Evolutionary conservation across 2,113 vertebrate species (phyloP).

Genomic region (Tachysurus fulvidraco): DNA sequence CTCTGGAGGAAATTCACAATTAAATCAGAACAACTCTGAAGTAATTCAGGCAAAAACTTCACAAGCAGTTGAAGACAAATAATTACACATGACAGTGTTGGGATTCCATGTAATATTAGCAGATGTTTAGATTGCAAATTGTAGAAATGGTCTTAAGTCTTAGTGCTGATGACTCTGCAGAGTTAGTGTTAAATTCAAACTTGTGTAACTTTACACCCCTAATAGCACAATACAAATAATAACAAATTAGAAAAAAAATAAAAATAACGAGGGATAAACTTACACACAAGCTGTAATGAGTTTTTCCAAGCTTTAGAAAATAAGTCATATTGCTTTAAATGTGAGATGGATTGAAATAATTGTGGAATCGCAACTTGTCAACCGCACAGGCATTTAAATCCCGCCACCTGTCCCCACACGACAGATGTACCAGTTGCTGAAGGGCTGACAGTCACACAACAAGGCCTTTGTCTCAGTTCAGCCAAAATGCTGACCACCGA

Average conservation of each 20-base stretch:
- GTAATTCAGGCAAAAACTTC: background rate
- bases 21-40: background rate
- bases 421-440: constrained; percentile 65
- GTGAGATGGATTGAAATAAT: constrained; percentile 12
- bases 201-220: too few species aligned
- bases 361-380: constrained; percentile 20
- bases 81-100: background rate
- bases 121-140: background rate
- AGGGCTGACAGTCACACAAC: constrained; percentile 59
- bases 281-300: background rate
- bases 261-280: background rate
- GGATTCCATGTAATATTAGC: background rate
- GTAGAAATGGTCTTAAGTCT: background rate
- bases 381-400: constrained; percentile 36
- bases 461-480: constrained; percentile 58
- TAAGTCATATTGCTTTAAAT: background rate
- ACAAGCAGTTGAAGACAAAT: background rate
- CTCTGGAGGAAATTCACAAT: background rate
- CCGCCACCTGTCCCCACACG: constrained; percentile 68
- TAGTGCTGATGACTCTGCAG: background rate
- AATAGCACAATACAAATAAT: background rate
- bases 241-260: background rate
- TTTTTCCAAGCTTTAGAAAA: background rate
- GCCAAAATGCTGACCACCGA: constrained; percentile 60
- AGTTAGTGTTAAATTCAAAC: background rate